Conservation (phyloP, 1,140 invertebrate species). For the Oryctes rhinoceros region DNA sequence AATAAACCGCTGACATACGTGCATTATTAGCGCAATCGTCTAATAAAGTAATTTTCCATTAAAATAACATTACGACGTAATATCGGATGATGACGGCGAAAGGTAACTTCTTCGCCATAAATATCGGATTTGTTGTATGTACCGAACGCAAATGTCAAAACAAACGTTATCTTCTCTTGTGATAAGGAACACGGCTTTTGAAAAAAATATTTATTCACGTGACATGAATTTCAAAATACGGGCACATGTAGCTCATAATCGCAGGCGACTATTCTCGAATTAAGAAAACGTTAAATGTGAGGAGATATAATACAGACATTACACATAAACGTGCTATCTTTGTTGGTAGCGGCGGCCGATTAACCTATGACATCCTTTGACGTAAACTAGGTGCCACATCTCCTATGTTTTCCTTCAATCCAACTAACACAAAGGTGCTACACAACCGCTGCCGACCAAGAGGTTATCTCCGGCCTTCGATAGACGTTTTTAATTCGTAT, state of each 20-base stretch:
- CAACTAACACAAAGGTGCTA: slow-evolving; percentile 31
- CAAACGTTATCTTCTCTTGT: neutral
- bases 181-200: neutral
- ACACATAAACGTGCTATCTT: slow-evolving; percentile 30
- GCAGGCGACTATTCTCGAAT: neutral
- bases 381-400: slow-evolving; percentile 33
- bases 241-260: neutral
- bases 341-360: slow-evolving; percentile 12
- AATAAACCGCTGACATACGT: too few species aligned
- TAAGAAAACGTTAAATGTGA: neutral
- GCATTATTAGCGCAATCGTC: too few species aligned
- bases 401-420: slow-evolving; percentile 17
- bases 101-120: too few species aligned
- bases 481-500: slow-evolving; percentile 25
- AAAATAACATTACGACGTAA: too few species aligned
- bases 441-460: slow-evolving; percentile 1
- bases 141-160: neutral
- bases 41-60: too few species aligned
- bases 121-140: too few species aligned
- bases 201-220: slow-evolving; percentile 7
- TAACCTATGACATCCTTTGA: slow-evolving; percentile 30
- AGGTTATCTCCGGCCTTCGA: slow-evolving; percentile 16
- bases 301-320: slow-evolving; percentile 18
- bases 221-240: neutral
- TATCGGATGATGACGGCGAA: too few species aligned